Evolutionary conservation across 1,140 invertebrate species (phyloP), one percentile per base, ranked within the genome.

Genomic region (Cataglyphis hispanica): DNA sequence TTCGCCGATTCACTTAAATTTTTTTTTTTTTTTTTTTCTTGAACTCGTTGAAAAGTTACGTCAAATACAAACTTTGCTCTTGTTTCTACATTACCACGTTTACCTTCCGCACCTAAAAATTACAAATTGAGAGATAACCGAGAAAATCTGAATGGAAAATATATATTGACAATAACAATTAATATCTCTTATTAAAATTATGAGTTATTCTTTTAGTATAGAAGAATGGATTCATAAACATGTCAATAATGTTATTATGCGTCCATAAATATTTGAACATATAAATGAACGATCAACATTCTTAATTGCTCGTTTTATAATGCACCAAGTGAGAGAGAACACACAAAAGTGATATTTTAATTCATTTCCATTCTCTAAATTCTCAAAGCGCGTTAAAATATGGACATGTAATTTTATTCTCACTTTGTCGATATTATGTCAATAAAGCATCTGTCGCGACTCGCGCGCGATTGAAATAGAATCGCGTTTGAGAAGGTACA

Each of bases 1-100:
- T 56, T 31, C 60, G 66, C 34, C 60, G 53, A 81, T 58, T 81
- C 77, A 40, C 64, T 27, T 81, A 81, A 81, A 3, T 81, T 81
- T 70, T 19, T 81, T 70, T 50, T 70, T 31, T 81, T 81, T 70
- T 19, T 81, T 70, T 50, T 70, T 56, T 56, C 46, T 64, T 37
- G 22, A 60, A 27, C 37, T 72, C 31, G 64, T 31, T 19, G 19
- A 13, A 19, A 61, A 81, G 40, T 70, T 81, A 4, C 25, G 27
- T 34, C 40, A 27, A n/a, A 16, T n/a, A 31, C 4, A 25, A 81
- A 58, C 64, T 70, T 70, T 19, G 1, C n/a, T 58, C 5, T 4
- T n/a, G 37, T 3, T 58, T 53, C 56, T 8, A 19, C 5, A 25
- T 58, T 58, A n/a, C 31, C n/a, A 22, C 58, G 34, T 19, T 46